phyloP scores from a whole-genome alignment of 2,888 invertebrate genomes.

The Brachypterus glaber region DNA sequence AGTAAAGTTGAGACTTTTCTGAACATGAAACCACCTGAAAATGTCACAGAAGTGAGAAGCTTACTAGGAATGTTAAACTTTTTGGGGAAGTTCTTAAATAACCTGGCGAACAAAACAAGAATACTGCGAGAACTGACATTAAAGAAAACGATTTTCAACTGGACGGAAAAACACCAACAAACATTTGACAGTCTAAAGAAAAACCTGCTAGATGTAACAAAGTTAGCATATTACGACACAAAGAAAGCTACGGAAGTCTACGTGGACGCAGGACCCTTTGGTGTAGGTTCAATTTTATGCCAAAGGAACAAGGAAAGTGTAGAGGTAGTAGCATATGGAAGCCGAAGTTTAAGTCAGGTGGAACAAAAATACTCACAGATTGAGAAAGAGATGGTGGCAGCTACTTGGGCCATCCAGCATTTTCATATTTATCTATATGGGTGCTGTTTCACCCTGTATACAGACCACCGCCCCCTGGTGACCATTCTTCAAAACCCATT shows the following conservation, averaged over 20 bases:
- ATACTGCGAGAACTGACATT: background rate
- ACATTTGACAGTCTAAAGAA: constrained; percentile 3
- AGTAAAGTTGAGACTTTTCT: constrained; percentile 23
- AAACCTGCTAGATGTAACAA: background rate
- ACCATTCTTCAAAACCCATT: constrained; percentile 6
- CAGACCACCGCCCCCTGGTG: constrained; percentile 10
- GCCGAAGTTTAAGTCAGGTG: constrained; percentile 1
- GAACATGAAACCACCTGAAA: constrained; percentile 5
- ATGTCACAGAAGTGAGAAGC: constrained; percentile 4
- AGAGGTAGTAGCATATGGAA: constrained; percentile 11
- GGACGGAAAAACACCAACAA: constrained; percentile 2
- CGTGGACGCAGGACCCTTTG: constrained; percentile 14
- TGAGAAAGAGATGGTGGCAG: constrained; percentile 10
- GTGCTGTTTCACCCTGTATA: constrained; percentile 5
- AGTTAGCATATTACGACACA: constrained; percentile 11
- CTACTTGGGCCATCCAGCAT: constrained; percentile 12
- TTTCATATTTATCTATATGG: constrained; percentile 11
- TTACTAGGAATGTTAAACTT: constrained; percentile 9
- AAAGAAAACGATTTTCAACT: constrained; percentile 1
- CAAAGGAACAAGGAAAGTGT: constrained; percentile 1
- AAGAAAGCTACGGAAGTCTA: constrained; percentile 9
- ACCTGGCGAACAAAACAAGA: constrained; percentile 5
- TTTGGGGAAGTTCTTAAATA: constrained; percentile 3
- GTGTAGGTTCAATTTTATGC: constrained; percentile 5
- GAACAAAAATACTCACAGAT: constrained; percentile 10